Conservation (phyloP, 2,797 vertebrate species). For the Bryconaethiops microstoma region DNA sequence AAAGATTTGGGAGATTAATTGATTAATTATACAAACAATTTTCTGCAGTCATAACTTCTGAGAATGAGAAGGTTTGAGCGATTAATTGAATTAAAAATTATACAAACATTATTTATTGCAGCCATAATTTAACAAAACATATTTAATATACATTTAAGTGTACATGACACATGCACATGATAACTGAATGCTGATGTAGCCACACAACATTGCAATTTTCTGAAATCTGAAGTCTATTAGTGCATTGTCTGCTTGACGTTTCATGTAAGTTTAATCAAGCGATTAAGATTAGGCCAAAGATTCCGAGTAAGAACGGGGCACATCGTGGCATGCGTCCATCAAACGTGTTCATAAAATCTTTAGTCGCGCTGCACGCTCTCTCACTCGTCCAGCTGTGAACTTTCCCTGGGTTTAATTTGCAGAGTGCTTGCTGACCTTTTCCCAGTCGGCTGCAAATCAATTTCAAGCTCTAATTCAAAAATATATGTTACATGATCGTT, state of each 20-base stretch:
- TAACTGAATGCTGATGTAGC: not conserved
- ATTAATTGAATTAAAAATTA: not conserved
- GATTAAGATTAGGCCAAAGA: slow-evolving; percentile 22
- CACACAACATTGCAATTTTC: not conserved
- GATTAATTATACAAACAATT: too few species aligned
- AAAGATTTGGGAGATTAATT: too few species aligned
- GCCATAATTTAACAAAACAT: not conserved
- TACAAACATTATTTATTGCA: not conserved
- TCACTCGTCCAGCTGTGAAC: slow-evolving; percentile 44
- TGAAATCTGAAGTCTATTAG: slow-evolving; percentile 1
- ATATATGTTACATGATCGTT: slow-evolving; percentile 68
- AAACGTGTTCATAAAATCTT: slow-evolving; percentile 49
- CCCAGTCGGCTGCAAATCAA: slow-evolving; percentile 60
- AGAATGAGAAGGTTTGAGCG: too few species aligned
- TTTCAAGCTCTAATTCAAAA: slow-evolving; percentile 72
- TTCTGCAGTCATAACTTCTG: too few species aligned
- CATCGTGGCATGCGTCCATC: slow-evolving; percentile 43
- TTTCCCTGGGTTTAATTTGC: slow-evolving; percentile 54
- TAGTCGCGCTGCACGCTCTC: slow-evolving; percentile 9
- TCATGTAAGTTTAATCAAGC: not conserved
- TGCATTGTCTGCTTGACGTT: not conserved
- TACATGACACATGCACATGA: not conserved
- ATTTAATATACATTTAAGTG: not conserved
- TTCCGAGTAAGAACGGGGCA: slow-evolving; percentile 23
- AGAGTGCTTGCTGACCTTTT: slow-evolving; percentile 68